Evolutionary conservation across 2,113 vertebrate genomes (phyloP), one percentile per base, ranked within the genome.

Genomic region (Sylvia atricapilla): DNA sequence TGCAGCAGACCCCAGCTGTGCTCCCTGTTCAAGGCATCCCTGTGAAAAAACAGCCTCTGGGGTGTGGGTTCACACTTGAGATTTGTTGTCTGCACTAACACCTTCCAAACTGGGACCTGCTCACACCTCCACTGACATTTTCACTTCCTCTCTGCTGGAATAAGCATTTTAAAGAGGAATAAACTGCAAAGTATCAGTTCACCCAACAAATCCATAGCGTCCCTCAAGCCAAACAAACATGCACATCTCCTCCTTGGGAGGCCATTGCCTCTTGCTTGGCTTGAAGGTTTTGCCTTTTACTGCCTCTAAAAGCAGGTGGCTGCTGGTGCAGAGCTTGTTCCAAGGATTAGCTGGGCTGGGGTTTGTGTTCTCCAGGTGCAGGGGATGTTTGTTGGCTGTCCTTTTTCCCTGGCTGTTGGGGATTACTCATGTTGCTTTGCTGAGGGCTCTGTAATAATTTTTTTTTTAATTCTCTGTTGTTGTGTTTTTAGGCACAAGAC

Each of bases 401-500:
- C 53, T 28, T 37, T 69, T 56, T 59, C 9, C 6, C 50, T 79
- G 23, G 75, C 72, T 93, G 30, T 41, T n/a, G 44, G 19, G 84
- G 22, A 18, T 87, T 84, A 64, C 50, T 88, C 19, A 21, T 39
- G 6, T 69, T 84, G 84, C 87, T 95, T 79, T 52, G 47, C 23
- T 66, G 68, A 74, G 56, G 52, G 47, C 72, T 88, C 79, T 90
- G 37, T 82, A 87, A 94, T 84, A 4, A 31, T 50, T 50, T 27
- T 70, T 89, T 59, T n/a, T n/a, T 22, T 86, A 63, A 20, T 81
- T 83, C n/a, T 92, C 49, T 75, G 27, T 96, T 99, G 98, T 90
- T 91, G 76, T 91, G 43, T 95, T 44, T 90, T 81, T 93, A 99
- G 99, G 99, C 99, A 66, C 98, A 97, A 58, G 99, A 99, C 81